Percentiles rank a stretch among this genome's conserved stretches.
Evolutionary conservation across 2,113 vertebrate genomes (phyloP).

Genomic region (Rhizomys pruinosus): DNA sequence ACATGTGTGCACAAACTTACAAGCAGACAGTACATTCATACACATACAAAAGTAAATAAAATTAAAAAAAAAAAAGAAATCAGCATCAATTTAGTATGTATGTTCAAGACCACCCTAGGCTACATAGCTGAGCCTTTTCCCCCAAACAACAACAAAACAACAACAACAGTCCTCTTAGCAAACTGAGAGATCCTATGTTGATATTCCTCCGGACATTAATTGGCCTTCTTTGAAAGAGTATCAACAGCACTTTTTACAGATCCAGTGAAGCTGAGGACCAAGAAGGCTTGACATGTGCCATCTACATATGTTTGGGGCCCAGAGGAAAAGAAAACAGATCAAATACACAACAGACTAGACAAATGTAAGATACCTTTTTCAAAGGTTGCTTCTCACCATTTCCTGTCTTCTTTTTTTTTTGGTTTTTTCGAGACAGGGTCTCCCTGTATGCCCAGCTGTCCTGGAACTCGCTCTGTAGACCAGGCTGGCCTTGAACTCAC

Average conservation of each 20-base stretch:
- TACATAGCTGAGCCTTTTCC: not conserved
- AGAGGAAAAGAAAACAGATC: conserved; percentile 11
- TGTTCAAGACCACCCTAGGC: not conserved
- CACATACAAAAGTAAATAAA: too few species aligned
- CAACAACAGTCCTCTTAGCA: not conserved
- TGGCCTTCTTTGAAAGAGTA: not conserved
- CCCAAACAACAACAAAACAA: too few species aligned
- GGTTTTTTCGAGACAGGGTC: too few species aligned
- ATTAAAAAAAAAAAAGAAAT: too few species aligned
- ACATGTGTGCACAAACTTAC: too few species aligned
- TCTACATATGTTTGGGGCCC: not conserved
- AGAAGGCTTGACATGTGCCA: not conserved
- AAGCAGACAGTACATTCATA: too few species aligned
- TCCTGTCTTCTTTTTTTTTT: too few species aligned
- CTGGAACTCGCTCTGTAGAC: too few species aligned
- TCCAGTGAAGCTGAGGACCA: not conserved
- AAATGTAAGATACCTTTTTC: conserved; percentile 1
- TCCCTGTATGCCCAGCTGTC: too few species aligned
- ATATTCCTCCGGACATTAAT: not conserved
- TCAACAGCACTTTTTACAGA: conserved; percentile 16
- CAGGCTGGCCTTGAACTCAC: too few species aligned
- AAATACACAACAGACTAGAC: not conserved
- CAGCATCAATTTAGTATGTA: not conserved
- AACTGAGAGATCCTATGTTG: not conserved
- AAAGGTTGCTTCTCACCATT: conserved; percentile 5